Evolutionary conservation across 2,888 invertebrate species (phyloP).

Genomic region (Gastrophysa polygoni): DNA sequence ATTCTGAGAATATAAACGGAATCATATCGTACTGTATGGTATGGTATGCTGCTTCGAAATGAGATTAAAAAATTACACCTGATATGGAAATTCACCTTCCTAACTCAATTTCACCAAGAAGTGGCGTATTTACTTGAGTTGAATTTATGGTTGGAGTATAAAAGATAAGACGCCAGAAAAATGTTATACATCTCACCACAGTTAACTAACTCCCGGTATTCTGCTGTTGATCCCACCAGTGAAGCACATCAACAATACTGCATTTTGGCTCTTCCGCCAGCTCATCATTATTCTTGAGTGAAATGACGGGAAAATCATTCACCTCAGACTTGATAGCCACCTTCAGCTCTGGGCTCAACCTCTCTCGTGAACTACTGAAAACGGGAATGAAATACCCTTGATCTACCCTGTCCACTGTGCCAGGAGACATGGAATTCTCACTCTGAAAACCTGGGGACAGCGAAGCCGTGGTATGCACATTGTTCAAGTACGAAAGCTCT

Average conservation of each 20-base stretch:
- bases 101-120: no score
- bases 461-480: slow-evolving; percentile 49
- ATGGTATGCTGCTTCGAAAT: no score
- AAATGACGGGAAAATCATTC: slow-evolving; percentile 49
- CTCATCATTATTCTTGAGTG: slow-evolving; percentile 52
- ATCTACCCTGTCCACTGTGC: slow-evolving; percentile 45
- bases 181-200: no score
- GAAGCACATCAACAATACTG: slow-evolving; percentile 62
- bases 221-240: slow-evolving; percentile 61
- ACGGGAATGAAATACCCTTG: slow-evolving; percentile 47
- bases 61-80: no score
- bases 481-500: slow-evolving; percentile 61
- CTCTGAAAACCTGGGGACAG: slow-evolving; percentile 55
- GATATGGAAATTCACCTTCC: no score
- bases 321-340: slow-evolving; percentile 34
- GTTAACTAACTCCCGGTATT: background rate
- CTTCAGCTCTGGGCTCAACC: slow-evolving; percentile 34
- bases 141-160: no score
- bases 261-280: slow-evolving; percentile 56
- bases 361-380: slow-evolving; percentile 40
- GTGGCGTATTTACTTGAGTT: no score
- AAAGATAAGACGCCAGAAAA: no score
- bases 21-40: no score
- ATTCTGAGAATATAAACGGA: no score
- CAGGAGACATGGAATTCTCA: slow-evolving; percentile 57